These are phyloP conservation scores for Molorchus minor DNA, from an alignment of 2,888 invertebrate genomes.

Conservation along the genomic window DNA sequence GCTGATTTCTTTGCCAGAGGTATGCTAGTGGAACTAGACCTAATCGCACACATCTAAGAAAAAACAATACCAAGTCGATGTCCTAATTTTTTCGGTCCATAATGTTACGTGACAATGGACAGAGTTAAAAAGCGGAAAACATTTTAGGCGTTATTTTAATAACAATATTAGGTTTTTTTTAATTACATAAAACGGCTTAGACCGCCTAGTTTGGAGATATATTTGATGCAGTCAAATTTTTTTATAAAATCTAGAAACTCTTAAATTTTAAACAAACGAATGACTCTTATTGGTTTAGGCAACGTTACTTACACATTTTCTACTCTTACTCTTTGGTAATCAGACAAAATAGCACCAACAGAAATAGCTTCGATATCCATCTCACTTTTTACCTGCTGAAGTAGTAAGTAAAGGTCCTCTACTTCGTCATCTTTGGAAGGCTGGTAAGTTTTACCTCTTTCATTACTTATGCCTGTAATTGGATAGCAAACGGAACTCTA, in stretches of 20 bases:
- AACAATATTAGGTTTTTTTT: too few species aligned
- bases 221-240: too few species aligned
- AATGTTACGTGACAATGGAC: too few species aligned
- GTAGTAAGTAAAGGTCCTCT: slow-evolving; percentile 90
- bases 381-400: slow-evolving; percentile 77
- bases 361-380: slow-evolving; percentile 85
- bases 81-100: neutral
- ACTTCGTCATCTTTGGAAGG: slow-evolving; percentile 92
- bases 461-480: slow-evolving; percentile 72
- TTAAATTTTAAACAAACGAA: too few species aligned
- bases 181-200: too few species aligned
- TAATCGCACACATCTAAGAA: slow-evolving; percentile 84
- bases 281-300: too few species aligned
- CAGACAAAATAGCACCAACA: slow-evolving; percentile 96
- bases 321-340: slow-evolving; percentile 97
- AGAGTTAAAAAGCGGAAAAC: too few species aligned
- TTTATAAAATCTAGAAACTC: too few species aligned
- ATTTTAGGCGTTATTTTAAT: too few species aligned
- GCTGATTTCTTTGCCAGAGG: slow-evolving; percentile 96
- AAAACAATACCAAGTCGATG: slow-evolving; percentile 7
- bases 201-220: too few species aligned
- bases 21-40: slow-evolving; percentile 90
- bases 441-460: slow-evolving; percentile 80
- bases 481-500: neutral
- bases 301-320: slow-evolving; percentile 89